Conservation (phyloP, 2,888 invertebrate species). For the Drosophila nigricruria region DNA sequence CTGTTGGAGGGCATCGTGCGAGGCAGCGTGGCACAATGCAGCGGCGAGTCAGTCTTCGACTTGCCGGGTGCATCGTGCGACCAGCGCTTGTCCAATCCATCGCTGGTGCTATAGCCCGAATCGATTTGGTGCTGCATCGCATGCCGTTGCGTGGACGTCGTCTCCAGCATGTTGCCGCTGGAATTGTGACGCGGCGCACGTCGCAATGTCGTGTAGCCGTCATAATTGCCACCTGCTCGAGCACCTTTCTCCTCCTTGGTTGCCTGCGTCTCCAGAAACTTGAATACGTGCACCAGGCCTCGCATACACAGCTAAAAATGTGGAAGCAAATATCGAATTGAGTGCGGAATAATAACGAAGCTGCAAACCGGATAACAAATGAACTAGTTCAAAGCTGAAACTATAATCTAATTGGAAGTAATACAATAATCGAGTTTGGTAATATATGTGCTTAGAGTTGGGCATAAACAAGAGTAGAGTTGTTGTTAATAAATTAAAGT, state of each 20-base stretch:
- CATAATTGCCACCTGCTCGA: conserved; percentile 84
- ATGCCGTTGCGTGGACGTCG: conserved; percentile 68
- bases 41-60: conserved; percentile 82
- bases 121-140: conserved; percentile 90
- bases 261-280: conserved; percentile 95
- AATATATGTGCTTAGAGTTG: background rate
- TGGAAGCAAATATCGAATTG: background rate
- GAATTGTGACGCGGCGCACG: conserved; percentile 83
- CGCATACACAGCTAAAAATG: conserved; percentile 89
- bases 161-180: conserved; percentile 81
- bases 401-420: background rate
- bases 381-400: background rate
- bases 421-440: background rate
- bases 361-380: background rate
- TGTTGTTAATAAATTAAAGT: background rate
- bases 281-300: conserved; percentile 97
- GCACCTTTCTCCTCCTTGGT: conserved; percentile 87
- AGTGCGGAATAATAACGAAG: background rate
- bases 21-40: conserved; percentile 75
- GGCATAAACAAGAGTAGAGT: background rate
- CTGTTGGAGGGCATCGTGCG: conserved; percentile 67
- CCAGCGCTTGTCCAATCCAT: conserved; percentile 93
- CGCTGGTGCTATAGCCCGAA: conserved; percentile 95
- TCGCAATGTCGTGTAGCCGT: conserved; percentile 84
- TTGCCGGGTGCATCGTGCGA: conserved; percentile 89